Evolutionary conservation across 2,113 vertebrate species (phyloP).

Genomic region (Cephalopterus ornatus): DNA sequence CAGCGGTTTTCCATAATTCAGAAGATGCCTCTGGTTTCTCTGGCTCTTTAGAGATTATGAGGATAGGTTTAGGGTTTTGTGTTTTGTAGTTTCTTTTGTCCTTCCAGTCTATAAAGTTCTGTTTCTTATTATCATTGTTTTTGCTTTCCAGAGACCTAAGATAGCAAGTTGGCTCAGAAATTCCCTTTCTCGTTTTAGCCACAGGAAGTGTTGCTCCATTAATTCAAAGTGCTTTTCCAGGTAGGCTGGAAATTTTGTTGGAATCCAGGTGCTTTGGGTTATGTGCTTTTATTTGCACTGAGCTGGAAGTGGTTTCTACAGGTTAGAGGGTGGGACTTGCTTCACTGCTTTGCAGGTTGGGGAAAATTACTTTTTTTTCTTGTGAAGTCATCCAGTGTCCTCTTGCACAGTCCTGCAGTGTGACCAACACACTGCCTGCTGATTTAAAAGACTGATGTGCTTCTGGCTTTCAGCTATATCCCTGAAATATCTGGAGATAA

Average conservation of each 20-base stretch:
- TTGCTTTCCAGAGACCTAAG: constrained; percentile 38
- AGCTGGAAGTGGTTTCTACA: not conserved
- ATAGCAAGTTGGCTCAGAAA: constrained; percentile 23
- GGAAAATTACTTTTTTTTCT: not conserved
- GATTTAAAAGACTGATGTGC: not conserved
- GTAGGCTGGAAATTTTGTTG: not conserved
- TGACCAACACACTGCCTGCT: not conserved
- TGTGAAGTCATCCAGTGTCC: accelerated
- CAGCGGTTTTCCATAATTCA: not conserved
- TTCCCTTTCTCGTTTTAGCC: constrained; percentile 37
- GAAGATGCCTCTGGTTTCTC: not conserved
- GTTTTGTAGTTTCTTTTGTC: not conserved
- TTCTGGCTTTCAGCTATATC: not conserved
- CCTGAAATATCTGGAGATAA: not conserved
- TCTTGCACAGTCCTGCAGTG: not conserved
- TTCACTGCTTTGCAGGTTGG: not conserved
- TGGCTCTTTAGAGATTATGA: not conserved
- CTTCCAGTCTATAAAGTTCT: constrained; percentile 2
- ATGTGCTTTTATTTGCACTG: not conserved
- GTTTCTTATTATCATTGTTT: constrained; percentile 23
- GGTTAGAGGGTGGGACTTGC: not conserved
- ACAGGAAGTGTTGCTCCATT: constrained; percentile 4
- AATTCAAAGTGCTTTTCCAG: constrained; percentile 2
- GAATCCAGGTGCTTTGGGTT: not conserved
- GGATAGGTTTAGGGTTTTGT: not conserved